Conservation (phyloP, 1,140 invertebrate genomes). For the Eulimnadia texana region DNA sequence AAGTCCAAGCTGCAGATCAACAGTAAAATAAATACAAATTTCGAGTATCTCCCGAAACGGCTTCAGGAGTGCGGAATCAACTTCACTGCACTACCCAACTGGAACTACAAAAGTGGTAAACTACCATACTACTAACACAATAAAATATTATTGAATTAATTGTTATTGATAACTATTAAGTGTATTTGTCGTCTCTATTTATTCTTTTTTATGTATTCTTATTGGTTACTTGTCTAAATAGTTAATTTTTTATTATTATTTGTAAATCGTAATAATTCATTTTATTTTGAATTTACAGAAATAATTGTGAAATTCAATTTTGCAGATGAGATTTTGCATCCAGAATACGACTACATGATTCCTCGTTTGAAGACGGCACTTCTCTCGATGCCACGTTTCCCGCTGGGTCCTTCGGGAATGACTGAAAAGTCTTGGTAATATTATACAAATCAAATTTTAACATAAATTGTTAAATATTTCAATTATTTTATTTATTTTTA, state of each 20-base stretch:
- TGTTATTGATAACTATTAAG: not conserved
- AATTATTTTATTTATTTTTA: not conserved
- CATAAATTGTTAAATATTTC: not conserved
- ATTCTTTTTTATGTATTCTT: not conserved
- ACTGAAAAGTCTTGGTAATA: not conserved
- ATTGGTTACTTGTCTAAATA: too few relatives aligned
- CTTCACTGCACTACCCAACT: not conserved
- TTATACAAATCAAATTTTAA: too few relatives aligned
- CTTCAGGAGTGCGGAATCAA: not conserved
- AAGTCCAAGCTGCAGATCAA: slow-evolving; percentile 52
- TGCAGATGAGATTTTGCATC: not conserved
- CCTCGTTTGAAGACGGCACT: not conserved
- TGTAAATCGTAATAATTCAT: too few relatives aligned
- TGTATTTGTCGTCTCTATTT: not conserved
- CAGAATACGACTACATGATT: not conserved
- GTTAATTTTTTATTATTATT: too few relatives aligned
- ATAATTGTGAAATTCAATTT: not conserved
- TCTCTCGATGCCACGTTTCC: not conserved
- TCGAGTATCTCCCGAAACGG: not conserved
- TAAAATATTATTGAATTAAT: not conserved
- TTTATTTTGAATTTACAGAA: not conserved
- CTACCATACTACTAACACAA: not conserved
- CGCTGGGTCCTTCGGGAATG: not conserved
- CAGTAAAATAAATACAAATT: slow-evolving; percentile 39
- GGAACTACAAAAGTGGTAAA: not conserved